Evolutionary conservation across 2,888 invertebrate species (phyloP), one percentile per base, ranked within the genome.

Genomic region (Amblyjoppa fuscipennis): DNA sequence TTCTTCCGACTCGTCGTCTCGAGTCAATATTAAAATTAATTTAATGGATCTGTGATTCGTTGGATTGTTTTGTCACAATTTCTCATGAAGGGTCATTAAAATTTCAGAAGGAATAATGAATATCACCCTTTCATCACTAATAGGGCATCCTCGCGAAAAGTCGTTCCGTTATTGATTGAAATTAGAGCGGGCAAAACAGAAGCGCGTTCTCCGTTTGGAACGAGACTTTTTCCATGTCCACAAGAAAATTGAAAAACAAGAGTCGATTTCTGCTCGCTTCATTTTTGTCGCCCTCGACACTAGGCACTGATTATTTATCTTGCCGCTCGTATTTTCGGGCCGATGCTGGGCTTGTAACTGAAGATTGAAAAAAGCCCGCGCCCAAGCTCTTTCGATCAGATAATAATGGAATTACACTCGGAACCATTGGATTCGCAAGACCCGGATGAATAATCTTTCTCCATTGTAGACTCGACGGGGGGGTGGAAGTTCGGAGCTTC

Each of bases 361-460:
- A 49, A 49, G 13, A 16, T 49, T 3, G 45, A 13, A 49, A 49
- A 45, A 49, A 49, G 41, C 4, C 45, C 45, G 16, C 45, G 4
- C 45, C 45, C 13, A 49, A 49, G 45, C 45, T 49, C 16, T 49
- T 16, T 16, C 45, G 45, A 49, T 49, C 13, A 16, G 45, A 49
- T 16, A 49, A 45, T 49, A 49, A 49, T 49, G 4, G 3, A 49
- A 16, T 49, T 49, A 49, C 45, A 49, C 16, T 20, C 20, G 6
- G 7, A 20, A n/a, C 38, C 41, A 41, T 41, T 49, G 71, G 34
- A 71, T 53, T 34, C 53, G 1, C n/a, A 20, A 53, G 53, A 6
- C 7, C 6, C 53, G 34, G n/a, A 71, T 71, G 20, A 73, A 73
- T 73, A 73, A 73, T 73, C 38, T 41, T n/a, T 7, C 20, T 5